Conservation (phyloP, 2,888 invertebrate genomes). For the Melieria crassipennis region DNA sequence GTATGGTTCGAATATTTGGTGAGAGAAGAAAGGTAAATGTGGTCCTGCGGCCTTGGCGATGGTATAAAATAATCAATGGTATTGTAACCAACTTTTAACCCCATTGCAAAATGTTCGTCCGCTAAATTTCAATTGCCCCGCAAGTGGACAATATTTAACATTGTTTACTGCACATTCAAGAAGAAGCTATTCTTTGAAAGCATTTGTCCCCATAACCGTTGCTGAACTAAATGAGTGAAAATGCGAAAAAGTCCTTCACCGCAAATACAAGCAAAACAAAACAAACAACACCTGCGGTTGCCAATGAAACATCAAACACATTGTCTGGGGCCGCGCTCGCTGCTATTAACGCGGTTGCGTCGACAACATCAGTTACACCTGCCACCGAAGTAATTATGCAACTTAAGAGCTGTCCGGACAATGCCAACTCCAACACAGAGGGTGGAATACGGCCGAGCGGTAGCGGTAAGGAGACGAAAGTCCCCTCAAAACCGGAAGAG, state of each 20-base stretch:
- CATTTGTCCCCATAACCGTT: no score
- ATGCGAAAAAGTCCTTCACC: conserved; percentile 46
- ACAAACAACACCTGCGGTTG: conserved; percentile 29
- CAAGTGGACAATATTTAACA: no score
- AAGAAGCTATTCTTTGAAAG: no score
- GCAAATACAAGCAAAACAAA: conserved; percentile 25
- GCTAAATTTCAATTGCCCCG: no score
- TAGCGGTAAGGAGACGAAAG: background rate
- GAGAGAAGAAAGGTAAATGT: no score
- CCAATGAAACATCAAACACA: conserved; percentile 23
- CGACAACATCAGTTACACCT: conserved; percentile 20
- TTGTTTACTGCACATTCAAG: no score
- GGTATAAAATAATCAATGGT: no score
- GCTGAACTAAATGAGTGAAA: conserved; percentile 59
- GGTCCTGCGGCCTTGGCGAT: no score
- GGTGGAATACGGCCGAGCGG: background rate
- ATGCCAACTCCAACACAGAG: background rate
- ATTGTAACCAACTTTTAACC: no score
- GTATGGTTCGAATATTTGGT: no score
- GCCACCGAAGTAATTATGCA: background rate
- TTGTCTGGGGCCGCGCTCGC: conserved; percentile 28
- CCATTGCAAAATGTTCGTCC: no score
- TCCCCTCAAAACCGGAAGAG: background rate
- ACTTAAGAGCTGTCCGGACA: background rate
- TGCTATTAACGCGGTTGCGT: conserved; percentile 20